Base-by-base conservation (phyloP, 1,140 invertebrate genomes). In the Lepeophtheirus salmonis region DNA sequence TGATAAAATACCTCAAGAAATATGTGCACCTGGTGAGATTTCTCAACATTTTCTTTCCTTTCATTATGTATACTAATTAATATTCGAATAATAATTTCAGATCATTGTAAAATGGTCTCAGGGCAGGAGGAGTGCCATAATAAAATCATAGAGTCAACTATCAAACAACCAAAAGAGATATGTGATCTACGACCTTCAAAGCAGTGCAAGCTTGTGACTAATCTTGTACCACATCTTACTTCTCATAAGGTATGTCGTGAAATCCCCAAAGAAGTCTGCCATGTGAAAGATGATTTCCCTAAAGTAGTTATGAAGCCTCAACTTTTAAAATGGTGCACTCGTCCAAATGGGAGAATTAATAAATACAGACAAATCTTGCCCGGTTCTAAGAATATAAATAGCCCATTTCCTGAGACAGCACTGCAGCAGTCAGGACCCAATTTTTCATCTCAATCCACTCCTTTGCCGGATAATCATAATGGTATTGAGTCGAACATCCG, bases 241-340 rank as follows among this genome's bases (percentile, higher is more conserved):
- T 56, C 59, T 13, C 48, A 61, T 18, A 21, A 53, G 26, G 59
- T 61, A 18, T 61, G 59, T 21, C 54, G 50, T 16, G 59, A 61
- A 14, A 61, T 61, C 49, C 59, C 59, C 17, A 61, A 61, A 16
- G 59, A 61, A 17, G 49, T 61, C 18, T 61, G 59, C 49, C 48
- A 56, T 17, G 16, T 61, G 20, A 61, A 53, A 24, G n/a, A 55
- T 13, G 50, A 21, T 16, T 24, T 50, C 25, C 59, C 59, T 18
- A 17, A 61, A 4, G 21, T 54, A 14, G 59, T 61, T 2, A 54
- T 50, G 50, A 61, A 61, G 25, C 59, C 59, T 6, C 17, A 55
- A 17, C 41, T 20, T 17, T 21, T 61, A 14, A 61, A 61, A 50
- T 61, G 59, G 59, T 61, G 59, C 59, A 52, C 50, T 2, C 54